Conservation (phyloP, 2,888 invertebrate species). For the Anticlea derivata region DNA sequence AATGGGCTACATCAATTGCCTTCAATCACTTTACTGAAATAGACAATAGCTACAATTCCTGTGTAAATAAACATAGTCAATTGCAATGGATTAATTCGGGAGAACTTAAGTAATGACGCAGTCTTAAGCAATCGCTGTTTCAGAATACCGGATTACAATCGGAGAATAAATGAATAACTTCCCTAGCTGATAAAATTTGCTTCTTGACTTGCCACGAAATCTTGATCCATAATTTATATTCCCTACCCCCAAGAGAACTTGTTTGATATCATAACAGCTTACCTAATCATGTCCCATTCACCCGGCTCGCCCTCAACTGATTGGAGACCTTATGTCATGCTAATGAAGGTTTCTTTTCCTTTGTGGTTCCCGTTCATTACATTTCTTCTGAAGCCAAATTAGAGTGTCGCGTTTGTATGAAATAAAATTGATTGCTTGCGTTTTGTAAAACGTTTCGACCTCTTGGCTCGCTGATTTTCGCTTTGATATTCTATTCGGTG, state of each 20-base stretch:
- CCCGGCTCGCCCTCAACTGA: constrained; percentile 29
- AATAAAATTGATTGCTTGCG: constrained; percentile 37
- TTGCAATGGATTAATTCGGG: too few relatives aligned
- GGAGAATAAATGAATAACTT: constrained; percentile 2
- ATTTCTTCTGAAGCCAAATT: constrained; percentile 37
- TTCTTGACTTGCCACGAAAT: constrained; percentile 21
- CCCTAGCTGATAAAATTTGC: neutral
- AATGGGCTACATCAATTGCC: too few relatives aligned
- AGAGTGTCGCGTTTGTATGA: constrained; percentile 34
- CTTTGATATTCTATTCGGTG: neutral
- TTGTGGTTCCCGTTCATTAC: constrained; percentile 39
- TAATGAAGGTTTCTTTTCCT: constrained; percentile 36
- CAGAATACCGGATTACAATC: neutral
- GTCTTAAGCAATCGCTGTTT: too few relatives aligned
- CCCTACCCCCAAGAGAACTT: constrained; percentile 23
- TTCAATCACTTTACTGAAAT: too few relatives aligned
- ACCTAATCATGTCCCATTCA: constrained; percentile 42
- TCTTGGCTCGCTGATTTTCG: constrained; percentile 4
- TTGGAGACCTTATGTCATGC: constrained; percentile 30
- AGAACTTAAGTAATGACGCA: too few relatives aligned
- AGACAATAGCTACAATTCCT: too few relatives aligned
- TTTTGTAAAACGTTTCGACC: constrained; percentile 30
- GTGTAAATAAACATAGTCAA: too few relatives aligned
- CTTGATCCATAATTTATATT: constrained; percentile 22
- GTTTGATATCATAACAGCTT: constrained; percentile 36